Evolutionary conservation across 35 echinoderm and acorn worm species (phyloP), one percentile per base, ranked within the genome.

Genomic region (Holothuria glaberrima): DNA sequence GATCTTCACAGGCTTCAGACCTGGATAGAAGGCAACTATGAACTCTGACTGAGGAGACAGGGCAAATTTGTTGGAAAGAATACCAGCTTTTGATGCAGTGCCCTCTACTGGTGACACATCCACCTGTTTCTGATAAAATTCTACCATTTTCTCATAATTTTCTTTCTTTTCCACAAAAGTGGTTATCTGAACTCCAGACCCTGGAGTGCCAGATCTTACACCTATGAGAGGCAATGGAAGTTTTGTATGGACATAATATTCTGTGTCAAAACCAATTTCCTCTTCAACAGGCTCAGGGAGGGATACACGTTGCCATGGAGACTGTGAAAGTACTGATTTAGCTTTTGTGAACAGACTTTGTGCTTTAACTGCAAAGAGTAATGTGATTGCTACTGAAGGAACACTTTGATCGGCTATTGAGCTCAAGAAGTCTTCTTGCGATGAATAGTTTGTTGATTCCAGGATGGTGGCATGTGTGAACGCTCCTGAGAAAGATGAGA

Each of bases 401-500:
- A 95, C 45, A 30, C 58, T 86, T 70, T 19, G 56, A 3, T 33
- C 21, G 31, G 66, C 80, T 20, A 87, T 6, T 44, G 66, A n/a
- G 33, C 20, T 87, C 61, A 87, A 22, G 45, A 69, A 71, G 21
- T 46, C 88, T 6, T 12, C 30, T 16, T 68, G 57, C 6, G 69
- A 19, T 68, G 88, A 21, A 5, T 54, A 45, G 24, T 93, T 59
- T 64, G 30, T 80, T 16, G 33, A 62, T 89, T 94, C 92, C 58
- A 91, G 73, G 89, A 97, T 77, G 54, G 72, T 94, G 33, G 75
- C 86, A 38, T 94, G 95, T 24, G 92, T 94, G 95, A 97, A 97
- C 33, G 94, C 92, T 26, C 89, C 92, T 56, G 95, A 97, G 86
- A 97, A 97, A 26, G 75, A 44, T 19, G 83, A 88, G 33, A 97